Evolutionary conservation across 1,140 invertebrate genomes (phyloP).

Genomic region (Pseudomyrmex flavicornis): DNA sequence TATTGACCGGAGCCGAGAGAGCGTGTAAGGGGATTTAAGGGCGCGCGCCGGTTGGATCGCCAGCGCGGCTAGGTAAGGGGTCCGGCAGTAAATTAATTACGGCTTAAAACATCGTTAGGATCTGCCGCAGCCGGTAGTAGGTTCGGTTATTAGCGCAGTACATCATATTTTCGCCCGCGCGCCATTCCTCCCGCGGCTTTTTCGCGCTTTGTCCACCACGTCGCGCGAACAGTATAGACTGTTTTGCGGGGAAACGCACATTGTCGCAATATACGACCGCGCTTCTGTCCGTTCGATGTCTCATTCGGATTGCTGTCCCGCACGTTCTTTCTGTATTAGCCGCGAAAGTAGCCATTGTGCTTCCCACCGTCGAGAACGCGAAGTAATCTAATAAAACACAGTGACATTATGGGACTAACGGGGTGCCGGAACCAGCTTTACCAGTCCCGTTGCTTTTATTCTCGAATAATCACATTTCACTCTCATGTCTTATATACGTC

Average conservation of each 20-base stretch:
- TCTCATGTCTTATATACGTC: neutral
- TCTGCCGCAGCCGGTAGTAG: slow-evolving; percentile 70
- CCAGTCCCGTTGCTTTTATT: slow-evolving; percentile 29
- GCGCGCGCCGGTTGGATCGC: slow-evolving; percentile 46
- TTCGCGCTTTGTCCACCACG: slow-evolving; percentile 33
- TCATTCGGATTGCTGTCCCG: slow-evolving; percentile 45
- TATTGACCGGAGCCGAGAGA: slow-evolving; percentile 40
- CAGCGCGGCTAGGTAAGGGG: slow-evolving; percentile 67
- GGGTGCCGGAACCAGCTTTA: slow-evolving; percentile 47
- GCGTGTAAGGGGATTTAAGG: slow-evolving; percentile 46
- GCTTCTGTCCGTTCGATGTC: neutral
- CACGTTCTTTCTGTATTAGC: slow-evolving; percentile 35
- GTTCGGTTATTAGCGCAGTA: slow-evolving; percentile 82
- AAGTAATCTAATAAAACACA: slow-evolving; percentile 49
- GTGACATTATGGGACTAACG: slow-evolving; percentile 38
- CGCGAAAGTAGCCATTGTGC: slow-evolving; percentile 35
- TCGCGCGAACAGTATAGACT: slow-evolving; percentile 18
- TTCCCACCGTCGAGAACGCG: slow-evolving; percentile 1
- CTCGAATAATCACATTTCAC: slow-evolving; percentile 32
- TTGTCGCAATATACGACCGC: neutral
- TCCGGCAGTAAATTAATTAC: slow-evolving; percentile 81
- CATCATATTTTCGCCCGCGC: slow-evolving; percentile 73
- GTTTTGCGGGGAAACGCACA: neutral
- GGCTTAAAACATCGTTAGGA: slow-evolving; percentile 83
- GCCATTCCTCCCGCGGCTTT: slow-evolving; percentile 31